Base-by-base conservation (phyloP, 2,797 vertebrate species). In the Natrix natrix region DNA sequence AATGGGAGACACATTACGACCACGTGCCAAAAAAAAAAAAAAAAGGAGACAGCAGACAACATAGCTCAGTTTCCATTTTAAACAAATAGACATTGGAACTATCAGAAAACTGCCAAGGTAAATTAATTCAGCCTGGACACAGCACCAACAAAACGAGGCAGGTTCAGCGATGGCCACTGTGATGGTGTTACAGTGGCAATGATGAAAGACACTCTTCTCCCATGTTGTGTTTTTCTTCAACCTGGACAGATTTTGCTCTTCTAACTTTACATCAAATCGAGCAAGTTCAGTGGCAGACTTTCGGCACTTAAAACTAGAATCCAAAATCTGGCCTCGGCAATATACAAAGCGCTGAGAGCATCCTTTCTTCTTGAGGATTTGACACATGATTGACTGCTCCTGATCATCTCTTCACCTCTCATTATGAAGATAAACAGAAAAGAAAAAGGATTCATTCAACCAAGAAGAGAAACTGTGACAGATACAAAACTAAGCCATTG, bases 61-160 rank as follows among this genome's bases (percentile, higher is more conserved):
- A 94, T 95, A 93, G 88, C 90, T 96, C 88, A 92, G 96, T 97
- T 97, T 97, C 95, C 94, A 96, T 97, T 98, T 97, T 96, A 97
- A 96, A 97, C 95, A 96, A 96, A 97, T 96, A 97, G 95, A 95
- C 95, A 96, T 94, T 96, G 96, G 97, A 97, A 97, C 94, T 97
- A 96, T 97, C 95, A 97, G 94, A 91, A 96, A 97, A 97, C 97
- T 97, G 95, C 96, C 97, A 97, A 95, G 96, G 94, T 95, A 97
- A 98, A 97, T 97, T 69, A 97, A 97, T 97, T 97, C 97, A 97
- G 93, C 94, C 95, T 97, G 97, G 94, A 94, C 94, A 94, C 94
- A 97, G 96, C 94, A 96, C 95, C 96, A 97, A 93, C 93, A 94
- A 90, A 94, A 95, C 48, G 90, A 93, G 0, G 0, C 89, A 94